Percentiles rank a stretch among this genome's conserved stretches.
phyloP scores from a whole-genome alignment of 37 sponge, comb jelly and placozoan species.

The Aplysina aerophoba region DNA sequence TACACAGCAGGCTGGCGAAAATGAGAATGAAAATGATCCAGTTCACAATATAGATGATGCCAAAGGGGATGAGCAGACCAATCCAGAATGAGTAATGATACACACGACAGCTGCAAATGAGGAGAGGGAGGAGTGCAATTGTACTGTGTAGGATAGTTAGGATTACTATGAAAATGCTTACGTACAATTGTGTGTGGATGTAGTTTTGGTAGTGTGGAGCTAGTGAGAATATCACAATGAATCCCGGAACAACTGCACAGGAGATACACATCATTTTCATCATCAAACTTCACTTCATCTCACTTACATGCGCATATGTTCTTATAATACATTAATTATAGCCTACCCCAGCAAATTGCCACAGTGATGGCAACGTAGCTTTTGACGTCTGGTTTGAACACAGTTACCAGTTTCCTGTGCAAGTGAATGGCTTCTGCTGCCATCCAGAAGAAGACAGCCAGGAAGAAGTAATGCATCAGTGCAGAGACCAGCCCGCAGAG shows the following conservation, averaged over 20 bases:
- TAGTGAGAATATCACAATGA: too few relatives aligned
- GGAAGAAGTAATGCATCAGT: slow-evolving; percentile 55
- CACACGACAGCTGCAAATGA: slow-evolving; percentile 13
- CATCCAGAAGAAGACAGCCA: slow-evolving; percentile 37
- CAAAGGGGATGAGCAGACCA: slow-evolving; percentile 11
- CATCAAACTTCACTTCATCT: too few relatives aligned
- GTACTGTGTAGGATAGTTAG: neutral
- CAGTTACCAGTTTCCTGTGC: slow-evolving; percentile 29
- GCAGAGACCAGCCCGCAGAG: slow-evolving; percentile 30
- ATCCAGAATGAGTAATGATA: slow-evolving; percentile 5
- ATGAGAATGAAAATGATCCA: slow-evolving; percentile 11
- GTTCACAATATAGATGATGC: slow-evolving; percentile 14
- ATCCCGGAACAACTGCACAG: too few relatives aligned
- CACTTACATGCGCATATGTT: too few relatives aligned
- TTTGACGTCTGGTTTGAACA: neutral
- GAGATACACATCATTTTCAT: too few relatives aligned
- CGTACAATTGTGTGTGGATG: slow-evolving; percentile 3
- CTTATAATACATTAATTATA: neutral
- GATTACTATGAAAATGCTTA: neutral
- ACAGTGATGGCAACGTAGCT: slow-evolving; percentile 9
- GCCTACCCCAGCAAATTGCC: slow-evolving; percentile 44
- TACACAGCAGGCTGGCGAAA: neutral
- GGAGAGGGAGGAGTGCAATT: neutral
- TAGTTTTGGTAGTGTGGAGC: neutral
- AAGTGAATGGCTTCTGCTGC: slow-evolving; percentile 34